These are phyloP conservation scores for Xiphydria camelus DNA, from an alignment of 2,888 invertebrate species.

Conservation along the genomic window DNA sequence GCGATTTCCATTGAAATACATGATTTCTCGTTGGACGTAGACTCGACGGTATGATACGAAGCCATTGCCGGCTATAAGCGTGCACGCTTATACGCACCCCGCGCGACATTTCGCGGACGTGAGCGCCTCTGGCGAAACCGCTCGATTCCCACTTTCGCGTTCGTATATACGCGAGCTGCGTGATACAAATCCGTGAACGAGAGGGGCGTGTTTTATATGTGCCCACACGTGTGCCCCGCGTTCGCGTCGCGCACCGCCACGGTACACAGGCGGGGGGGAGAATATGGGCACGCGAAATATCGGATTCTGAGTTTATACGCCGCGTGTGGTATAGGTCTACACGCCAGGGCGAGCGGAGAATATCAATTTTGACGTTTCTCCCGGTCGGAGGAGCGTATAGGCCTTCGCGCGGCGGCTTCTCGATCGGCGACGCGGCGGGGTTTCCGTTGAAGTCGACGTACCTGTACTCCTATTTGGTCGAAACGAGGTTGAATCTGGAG, in stretches of 20 bases:
- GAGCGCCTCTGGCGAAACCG: constrained; percentile 23
- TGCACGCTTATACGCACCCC: constrained; percentile 4
- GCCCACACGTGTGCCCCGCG: no score
- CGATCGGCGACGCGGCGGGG: constrained; percentile 21
- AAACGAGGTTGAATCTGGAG: constrained; percentile 46
- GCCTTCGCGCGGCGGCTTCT: no score
- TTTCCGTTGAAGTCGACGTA: constrained; percentile 46
- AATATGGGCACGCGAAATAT: constrained; percentile 44
- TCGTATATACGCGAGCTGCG: neutral
- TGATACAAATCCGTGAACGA: no score
- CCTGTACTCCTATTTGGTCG: constrained; percentile 50
- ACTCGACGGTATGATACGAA: neutral
- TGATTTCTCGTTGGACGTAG: neutral
- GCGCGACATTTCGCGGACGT: constrained; percentile 20
- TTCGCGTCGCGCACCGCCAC: constrained; percentile 3
- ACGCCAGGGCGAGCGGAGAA: constrained; percentile 46
- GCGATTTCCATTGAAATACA: neutral
- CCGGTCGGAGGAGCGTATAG: constrained; percentile 10
- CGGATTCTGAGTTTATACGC: constrained; percentile 50
- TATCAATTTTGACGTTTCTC: constrained; percentile 53
- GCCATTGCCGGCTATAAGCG: no score
- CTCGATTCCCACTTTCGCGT: neutral
- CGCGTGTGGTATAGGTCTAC: no score
- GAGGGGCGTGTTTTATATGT: no score
- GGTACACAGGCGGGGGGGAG: constrained; percentile 18